Percentiles rank a stretch among this genome's conserved stretches.
Conservation (phyloP, 30 jellyfish, hydroid and myxozoan genomes). For the Aurelia sp. region DNA sequence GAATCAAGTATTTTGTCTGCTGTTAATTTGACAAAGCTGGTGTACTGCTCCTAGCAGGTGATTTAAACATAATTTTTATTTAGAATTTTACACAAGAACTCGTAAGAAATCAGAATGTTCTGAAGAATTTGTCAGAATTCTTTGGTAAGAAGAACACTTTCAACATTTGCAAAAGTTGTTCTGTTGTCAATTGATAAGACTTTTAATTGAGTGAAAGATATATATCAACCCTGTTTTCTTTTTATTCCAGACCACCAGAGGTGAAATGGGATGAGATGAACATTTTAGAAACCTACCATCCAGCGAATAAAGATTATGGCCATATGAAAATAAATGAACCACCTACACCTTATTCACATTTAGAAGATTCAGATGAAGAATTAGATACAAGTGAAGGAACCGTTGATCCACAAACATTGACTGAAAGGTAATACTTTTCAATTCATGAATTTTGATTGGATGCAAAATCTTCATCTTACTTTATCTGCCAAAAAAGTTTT, state of each 20-base stretch:
- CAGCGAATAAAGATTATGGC: conserved; percentile 99
- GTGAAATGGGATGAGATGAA: conserved; percentile 99
- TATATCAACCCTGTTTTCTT: background rate
- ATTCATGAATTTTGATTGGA: background rate
- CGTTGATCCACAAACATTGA: conserved; percentile 47
- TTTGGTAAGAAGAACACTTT: too few species aligned
- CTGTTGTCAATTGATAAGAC: too few species aligned
- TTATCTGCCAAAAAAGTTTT: too few species aligned
- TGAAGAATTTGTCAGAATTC: too few species aligned
- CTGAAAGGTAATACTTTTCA: conserved; percentile 40
- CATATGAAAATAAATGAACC: conserved; percentile 99
- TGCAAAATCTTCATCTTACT: background rate
- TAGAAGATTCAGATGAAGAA: conserved; percentile 69
- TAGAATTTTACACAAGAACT: too few species aligned
- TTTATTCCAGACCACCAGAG: conserved; percentile 60
- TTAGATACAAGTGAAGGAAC: conserved; percentile 48
- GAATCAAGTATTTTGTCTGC: too few species aligned
- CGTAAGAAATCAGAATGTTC: too few species aligned
- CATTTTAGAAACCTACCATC: conserved; percentile 95
- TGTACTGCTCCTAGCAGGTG: too few species aligned
- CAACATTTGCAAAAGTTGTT: too few species aligned
- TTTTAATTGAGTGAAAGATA: too few species aligned
- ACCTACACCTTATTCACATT: conserved; percentile 94
- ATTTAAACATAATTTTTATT: too few species aligned
- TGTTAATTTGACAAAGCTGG: too few species aligned